These are phyloP conservation scores for Calliopum simillimum DNA, from an alignment of 2,888 invertebrate genomes.

Conservation along the genomic window DNA sequence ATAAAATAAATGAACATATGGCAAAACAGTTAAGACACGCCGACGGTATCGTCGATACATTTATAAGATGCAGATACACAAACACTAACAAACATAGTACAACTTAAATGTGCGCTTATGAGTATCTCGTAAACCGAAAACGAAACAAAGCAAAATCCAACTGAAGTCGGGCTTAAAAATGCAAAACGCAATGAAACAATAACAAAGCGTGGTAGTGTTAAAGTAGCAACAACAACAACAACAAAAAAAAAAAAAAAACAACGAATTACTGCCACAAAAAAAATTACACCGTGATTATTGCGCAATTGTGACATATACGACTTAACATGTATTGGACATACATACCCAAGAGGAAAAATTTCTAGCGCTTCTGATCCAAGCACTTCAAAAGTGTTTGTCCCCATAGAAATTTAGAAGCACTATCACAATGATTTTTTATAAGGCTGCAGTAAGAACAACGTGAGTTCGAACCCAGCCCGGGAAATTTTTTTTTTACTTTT, in stretches of 20 bases:
- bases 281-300: constrained; percentile 49
- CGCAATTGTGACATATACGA: constrained; percentile 53
- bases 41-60: constrained; percentile 37
- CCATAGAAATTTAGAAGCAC: no score
- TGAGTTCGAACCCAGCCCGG: no score
- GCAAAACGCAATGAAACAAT: constrained; percentile 38
- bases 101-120: neutral
- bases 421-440: no score
- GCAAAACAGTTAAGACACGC: constrained; percentile 39
- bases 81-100: constrained; percentile 9
- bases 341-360: constrained; percentile 38
- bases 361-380: no score
- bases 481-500: no score
- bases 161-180: constrained; percentile 22
- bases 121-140: neutral
- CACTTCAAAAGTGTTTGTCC: no score
- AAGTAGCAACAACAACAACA: constrained; percentile 31
- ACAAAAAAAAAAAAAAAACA: constrained; percentile 25
- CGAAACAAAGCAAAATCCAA: constrained; percentile 2
- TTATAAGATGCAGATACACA: constrained; percentile 41
- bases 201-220: constrained; percentile 22
- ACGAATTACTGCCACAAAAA: constrained; percentile 35
- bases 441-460: no score
- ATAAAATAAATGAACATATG: constrained; percentile 38
- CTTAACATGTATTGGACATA: constrained; percentile 40